Evolutionary conservation across 2,888 invertebrate genomes (phyloP), one percentile per base, ranked within the genome.

Genomic region (Pilophorus perplexus): DNA sequence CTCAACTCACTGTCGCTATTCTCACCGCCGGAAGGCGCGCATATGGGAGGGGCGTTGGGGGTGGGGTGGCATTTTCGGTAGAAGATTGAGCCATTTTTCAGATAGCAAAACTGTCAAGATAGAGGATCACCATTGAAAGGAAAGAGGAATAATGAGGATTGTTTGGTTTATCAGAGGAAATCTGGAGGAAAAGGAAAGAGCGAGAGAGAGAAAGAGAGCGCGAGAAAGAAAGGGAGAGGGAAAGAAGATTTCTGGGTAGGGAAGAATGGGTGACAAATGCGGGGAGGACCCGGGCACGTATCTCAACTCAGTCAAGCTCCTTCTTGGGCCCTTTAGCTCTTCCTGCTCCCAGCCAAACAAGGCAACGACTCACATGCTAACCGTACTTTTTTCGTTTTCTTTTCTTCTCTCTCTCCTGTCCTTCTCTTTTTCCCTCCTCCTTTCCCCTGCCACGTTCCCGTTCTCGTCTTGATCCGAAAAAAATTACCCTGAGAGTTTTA

Each of bases 161-260:
- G 62, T 62, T 62, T 62, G 62, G 62, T 62, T 62, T 62, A 62
- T 62, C 62, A 33, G 48, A 28, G 16, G 28, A 27, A 52, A 52
- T 52, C 52, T 52, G 23, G 52, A 8, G 33, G 33, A 33, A 33
- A 12, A 33, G 33, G 33, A 33, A 8, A 8, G 33, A 12, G 33
- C 33, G 6, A n/a, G n/a, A n/a, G n/a, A n/a, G n/a, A n/a, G n/a
- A n/a, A n/a, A n/a, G n/a, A n/a, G n/a, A n/a, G n/a, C n/a, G n/a
- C n/a, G n/a, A n/a, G n/a, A n/a, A n/a, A n/a, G n/a, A n/a, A n/a
- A n/a, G n/a, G n/a, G n/a, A n/a, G n/a, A n/a, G n/a, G n/a, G n/a
- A n/a, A n/a, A 22, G 23, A 46, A 46, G 46, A 8, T 25, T 28
- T 38, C 8, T 5, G n/a, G n/a, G 14, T n/a, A 14, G 38, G 38